Evolutionary conservation across 92 coral and sea anemone genomes (phyloP), one percentile per base, ranked within the genome.

Genomic region (Zoanthus solanderi): DNA sequence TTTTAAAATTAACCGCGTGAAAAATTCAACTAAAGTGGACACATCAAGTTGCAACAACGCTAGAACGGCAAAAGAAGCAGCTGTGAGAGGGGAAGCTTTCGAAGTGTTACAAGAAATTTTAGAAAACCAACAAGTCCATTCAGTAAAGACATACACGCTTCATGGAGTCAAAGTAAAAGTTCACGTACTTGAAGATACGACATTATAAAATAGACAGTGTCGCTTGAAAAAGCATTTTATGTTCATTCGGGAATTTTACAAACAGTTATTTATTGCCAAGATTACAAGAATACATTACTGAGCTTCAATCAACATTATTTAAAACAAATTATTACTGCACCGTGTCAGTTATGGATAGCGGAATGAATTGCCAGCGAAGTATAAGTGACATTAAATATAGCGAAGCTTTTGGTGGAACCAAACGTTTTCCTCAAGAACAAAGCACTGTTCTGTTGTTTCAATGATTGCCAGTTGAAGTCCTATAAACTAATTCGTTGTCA

Each of bases 181-280:
- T 30, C 85, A 81, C 6, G 85, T 81, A 66, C 85, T 81, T 67
- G 85, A 81, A 29, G 85, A 81, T 44, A 81, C 85, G 11, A 52
- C 45, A 14, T 50, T 81, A 46, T 81, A 60, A 81, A 16, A 7
- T 23, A 28, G 18, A 23, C 17, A 63, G 29, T 63, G 2, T 16
- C 69, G 2, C 13, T 63, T 11, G 12, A 50, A 11, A 50, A 50
- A 7, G 5, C 12, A 50, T 50, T 50, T 63, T n/a, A 17, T 5
- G 5, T 16, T 6, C 7, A 23, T 7, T 63, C 0, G 23, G 7
- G 67, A 60, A 6, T 6, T 16, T 16, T 17, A 63, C 28, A 63
- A 15, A 17, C 9, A 63, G 13, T 63, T 63, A 23, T 63, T 63
- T 63, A 14, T 16, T 63, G 69, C 29, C n/a, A 63, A 23, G 17